Base-by-base conservation (phyloP, 2,888 invertebrate genomes). In the Melipona bicolor region DNA sequence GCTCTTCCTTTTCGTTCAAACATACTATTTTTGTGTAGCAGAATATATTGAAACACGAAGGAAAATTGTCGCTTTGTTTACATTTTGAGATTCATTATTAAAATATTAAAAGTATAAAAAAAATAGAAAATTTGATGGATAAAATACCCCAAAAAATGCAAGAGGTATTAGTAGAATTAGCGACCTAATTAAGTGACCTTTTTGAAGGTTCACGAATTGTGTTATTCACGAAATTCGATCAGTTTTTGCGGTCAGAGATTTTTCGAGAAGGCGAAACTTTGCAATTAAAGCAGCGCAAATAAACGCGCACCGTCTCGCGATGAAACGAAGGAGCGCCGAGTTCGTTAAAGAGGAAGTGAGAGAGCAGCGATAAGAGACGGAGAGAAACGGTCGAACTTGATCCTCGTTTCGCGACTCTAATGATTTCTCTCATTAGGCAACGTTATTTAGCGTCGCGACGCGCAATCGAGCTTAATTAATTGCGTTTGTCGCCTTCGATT, bases 401-500 rank as follows among this genome's bases (percentile, higher is more conserved):
- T 74, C 81, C 88, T 88, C 84, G 85, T 87, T 81, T 83, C 75
- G 59, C 59, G 81, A 73, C 85, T 84, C 87, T 90, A 91, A 91
- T 89, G 91, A 91, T 89, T 90, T 90, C 87, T 83, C 87, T 81
- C 89, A 89, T 90, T 90, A 90, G 84, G 83, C 81, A 85, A 81
- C 83, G 83, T 89, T 89, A 89, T 79, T 86, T 86, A 83, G 83
- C 79, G 73, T 73, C 78, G 84, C 73, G 50, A 75, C 71, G 87
- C 56, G 87, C 85, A 91, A 90, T 91, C 84, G 88, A 84, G 85
- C 84, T 88, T 85, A 87, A 91, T 91, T 91, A 89, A 91, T 90
- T 83, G 84, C 83, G 80, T 88, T 89, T 86, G 81, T 84, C 81
- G 73, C 71, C 76, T 91, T 90, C 89, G 88, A 89, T 90, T 88